Conservation (phyloP, 2,113 vertebrate species). For the Tachysurus vachellii region DNA sequence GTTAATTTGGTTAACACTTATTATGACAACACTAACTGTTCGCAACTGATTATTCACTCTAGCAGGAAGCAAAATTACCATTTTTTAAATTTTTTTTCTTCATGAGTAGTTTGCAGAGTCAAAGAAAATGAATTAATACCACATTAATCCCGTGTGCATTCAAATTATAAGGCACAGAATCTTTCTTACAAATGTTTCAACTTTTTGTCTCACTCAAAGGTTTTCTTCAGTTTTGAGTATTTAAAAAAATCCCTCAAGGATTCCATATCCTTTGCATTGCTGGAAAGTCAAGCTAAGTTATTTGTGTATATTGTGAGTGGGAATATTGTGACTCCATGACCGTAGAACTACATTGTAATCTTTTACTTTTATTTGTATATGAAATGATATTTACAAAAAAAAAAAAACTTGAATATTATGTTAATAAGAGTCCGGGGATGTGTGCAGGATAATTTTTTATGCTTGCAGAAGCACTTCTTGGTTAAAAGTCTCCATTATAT, state of each 20-base stretch:
- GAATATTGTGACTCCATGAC: background rate
- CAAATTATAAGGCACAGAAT: background rate
- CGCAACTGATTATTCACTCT: background rate
- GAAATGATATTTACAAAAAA: background rate
- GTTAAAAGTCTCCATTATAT: background rate
- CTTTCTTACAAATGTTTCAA: background rate
- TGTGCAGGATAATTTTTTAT: background rate
- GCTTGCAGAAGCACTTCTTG: background rate
- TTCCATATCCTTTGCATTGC: background rate
- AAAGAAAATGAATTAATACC: background rate
- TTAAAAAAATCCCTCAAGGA: background rate
- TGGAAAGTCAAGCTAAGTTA: background rate
- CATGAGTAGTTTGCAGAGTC: background rate
- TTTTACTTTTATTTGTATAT: background rate
- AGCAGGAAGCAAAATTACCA: background rate
- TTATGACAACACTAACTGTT: background rate
- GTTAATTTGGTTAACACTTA: background rate
- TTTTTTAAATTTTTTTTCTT: background rate
- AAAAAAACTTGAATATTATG: background rate
- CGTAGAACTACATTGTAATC: background rate
- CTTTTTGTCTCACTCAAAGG: background rate
- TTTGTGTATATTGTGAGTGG: background rate
- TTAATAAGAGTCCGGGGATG: background rate
- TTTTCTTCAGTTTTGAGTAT: background rate
- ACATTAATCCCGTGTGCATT: background rate